Conservation (phyloP, 2,888 invertebrate species). For the Epsilonema sp. region DNA sequence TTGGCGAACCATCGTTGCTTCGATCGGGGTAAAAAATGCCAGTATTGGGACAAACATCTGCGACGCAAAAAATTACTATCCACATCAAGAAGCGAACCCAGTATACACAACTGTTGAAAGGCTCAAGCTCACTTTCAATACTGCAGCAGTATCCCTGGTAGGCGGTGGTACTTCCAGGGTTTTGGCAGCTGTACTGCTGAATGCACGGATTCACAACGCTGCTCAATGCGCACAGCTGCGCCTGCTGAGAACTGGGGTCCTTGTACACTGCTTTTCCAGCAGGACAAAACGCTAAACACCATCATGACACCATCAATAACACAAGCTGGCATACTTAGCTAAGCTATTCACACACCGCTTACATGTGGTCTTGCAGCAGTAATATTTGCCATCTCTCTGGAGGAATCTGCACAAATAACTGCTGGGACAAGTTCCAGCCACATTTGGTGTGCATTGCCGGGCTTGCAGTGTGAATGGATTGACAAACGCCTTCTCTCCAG, state of each 20-base stretch:
- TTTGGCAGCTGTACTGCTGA: constrained; percentile 1
- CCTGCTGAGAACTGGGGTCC: neutral
- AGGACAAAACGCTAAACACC: constrained; percentile 3
- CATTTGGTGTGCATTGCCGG: neutral
- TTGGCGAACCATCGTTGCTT: neutral
- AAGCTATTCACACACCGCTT: neutral
- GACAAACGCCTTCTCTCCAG: constrained; percentile 3
- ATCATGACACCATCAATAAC: neutral
- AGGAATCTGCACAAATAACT: constrained; percentile 1
- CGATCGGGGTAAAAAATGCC: neutral
- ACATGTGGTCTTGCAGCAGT: constrained; percentile 4
- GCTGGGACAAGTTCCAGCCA: neutral
- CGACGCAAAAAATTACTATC: too few species aligned
- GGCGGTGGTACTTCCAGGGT: neutral
- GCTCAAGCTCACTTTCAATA: neutral
- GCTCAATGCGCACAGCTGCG: neutral
- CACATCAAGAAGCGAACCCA: too few species aligned
- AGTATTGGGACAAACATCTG: neutral
- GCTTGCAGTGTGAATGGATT: constrained; percentile 1
- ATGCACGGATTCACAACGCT: neutral
- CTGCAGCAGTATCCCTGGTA: constrained; percentile 5
- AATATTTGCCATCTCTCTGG: neutral
- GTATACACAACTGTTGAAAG: neutral
- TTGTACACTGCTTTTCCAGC: neutral
- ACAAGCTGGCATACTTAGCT: too few species aligned